Evolutionary conservation across 2,113 vertebrate species (phyloP), one percentile per base, ranked within the genome.

Genomic region (Calidris pugnax): DNA sequence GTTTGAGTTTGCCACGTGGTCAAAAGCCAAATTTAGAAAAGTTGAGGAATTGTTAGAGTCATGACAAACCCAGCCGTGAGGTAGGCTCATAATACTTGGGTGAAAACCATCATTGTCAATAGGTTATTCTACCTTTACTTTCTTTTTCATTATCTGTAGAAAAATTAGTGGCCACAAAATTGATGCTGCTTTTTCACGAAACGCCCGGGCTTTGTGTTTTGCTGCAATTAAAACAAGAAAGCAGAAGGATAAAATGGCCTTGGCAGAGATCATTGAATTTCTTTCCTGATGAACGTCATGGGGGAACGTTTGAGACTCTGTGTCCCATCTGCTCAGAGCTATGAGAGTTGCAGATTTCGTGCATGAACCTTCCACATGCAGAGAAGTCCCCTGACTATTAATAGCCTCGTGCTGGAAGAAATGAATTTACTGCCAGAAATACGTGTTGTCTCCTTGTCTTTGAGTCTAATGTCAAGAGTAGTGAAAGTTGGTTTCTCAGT

Each of bases 281-380:
- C 60, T 89, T 92, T 85, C 57, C 53, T 14, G 2, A 37, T 87
- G 85, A 72, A 60, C 43, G 37, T 85, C 1, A 0, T 88, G 64
- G 24, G 48, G 51, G 35, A 90, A 85, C 45, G 41, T 85, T 96
- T 91, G 45, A 91, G 66, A 75, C 32, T 53, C 27, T 75, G 1
- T 67, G 30, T 86, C 57, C 92, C 92, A 89, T 97, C 92, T 97
- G 95, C 91, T 96, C 69, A 53, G 73, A 95, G 69, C 73, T 81
- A 2, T 73, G 53, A 1, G 8, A 87, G 73, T 48, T 95, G 50
- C 69, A 66, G 69, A 59, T 89, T 90, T 89, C 0, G 0, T 92
- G 51, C 57, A 3, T 62, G 80, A 89, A 64, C 39, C 51, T 87
- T 95, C 32, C 56, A 48, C 64, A 48, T 60, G 79, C 79, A 75